Evolutionary conservation across 2,888 invertebrate species (phyloP).

Genomic region (Xiphydria camelus): DNA sequence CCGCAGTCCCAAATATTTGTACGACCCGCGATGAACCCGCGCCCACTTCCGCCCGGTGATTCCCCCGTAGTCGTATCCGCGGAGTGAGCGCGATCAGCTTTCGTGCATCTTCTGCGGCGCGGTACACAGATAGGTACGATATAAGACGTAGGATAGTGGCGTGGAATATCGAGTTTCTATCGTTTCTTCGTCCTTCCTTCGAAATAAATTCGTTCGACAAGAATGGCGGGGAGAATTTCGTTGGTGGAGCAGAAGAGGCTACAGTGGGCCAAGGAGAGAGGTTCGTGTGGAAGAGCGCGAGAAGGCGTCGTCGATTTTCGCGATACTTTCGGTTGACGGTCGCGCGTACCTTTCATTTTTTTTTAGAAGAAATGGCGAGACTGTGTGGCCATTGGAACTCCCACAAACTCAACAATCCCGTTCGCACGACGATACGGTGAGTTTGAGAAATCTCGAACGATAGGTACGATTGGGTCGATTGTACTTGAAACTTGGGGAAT

Average conservation of each 20-base stretch:
- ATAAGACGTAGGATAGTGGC: too few relatives aligned
- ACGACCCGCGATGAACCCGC: constrained; percentile 25
- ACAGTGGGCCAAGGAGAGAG: constrained; percentile 93
- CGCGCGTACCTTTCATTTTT: not conserved
- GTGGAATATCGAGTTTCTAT: too few relatives aligned
- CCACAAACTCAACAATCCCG: constrained; percentile 53
- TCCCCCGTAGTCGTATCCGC: not conserved
- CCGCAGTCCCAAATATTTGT: constrained; percentile 38
- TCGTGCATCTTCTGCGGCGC: constrained; percentile 7
- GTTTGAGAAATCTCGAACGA: constrained; percentile 11
- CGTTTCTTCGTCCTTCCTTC: too few relatives aligned
- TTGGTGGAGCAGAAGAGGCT: constrained; percentile 85
- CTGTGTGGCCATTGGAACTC: constrained; percentile 78
- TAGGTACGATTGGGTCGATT: too few relatives aligned
- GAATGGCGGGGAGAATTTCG: constrained; percentile 57
- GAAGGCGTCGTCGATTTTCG: not conserved
- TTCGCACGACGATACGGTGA: constrained; percentile 43
- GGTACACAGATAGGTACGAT: constrained; percentile 1
- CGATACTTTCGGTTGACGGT: constrained; percentile 8
- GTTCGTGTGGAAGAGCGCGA: constrained; percentile 59
- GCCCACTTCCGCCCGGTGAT: constrained; percentile 10
- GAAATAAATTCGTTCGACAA: too few relatives aligned
- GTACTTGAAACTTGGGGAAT: too few relatives aligned
- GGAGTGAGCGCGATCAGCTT: not conserved
- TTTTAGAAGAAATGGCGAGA: constrained; percentile 80